A percentile compares a stretch with the other conserved stretches of the same genome.
Conservation (phyloP, 2,113 vertebrate genomes). For the Oreotrochilus melanogaster region DNA sequence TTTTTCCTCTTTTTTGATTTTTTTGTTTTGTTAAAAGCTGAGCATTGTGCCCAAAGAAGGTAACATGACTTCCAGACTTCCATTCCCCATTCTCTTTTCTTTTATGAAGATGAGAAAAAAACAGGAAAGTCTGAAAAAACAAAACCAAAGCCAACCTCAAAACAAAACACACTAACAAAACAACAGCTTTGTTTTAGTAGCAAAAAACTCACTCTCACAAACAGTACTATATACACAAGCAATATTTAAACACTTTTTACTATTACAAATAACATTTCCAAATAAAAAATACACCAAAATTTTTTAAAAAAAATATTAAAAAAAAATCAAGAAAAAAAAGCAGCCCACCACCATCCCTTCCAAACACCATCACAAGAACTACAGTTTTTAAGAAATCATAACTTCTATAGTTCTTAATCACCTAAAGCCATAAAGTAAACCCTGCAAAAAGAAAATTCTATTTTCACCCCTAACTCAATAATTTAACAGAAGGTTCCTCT, state of each 20-base stretch:
- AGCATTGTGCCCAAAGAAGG: background rate
- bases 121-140: background rate
- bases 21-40: background rate
- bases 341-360: background rate
- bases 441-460: background rate
- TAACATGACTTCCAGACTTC: background rate
- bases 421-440: background rate
- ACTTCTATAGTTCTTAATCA: background rate
- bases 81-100: background rate
- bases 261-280: background rate
- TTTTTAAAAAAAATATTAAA: background rate
- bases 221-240: background rate
- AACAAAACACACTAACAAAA: too few relatives aligned
- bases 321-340: background rate
- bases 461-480: background rate
- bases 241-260: background rate
- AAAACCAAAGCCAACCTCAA: too few relatives aligned
- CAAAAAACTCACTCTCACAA: background rate
- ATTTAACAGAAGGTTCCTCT: background rate
- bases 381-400: background rate
- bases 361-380: background rate
- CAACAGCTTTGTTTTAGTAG: background rate
- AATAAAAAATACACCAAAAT: background rate
- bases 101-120: background rate
- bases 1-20: accelerated